phyloP scores from a whole-genome alignment of 2,797 vertebrate species.

The Rhyacichthys aspro region DNA sequence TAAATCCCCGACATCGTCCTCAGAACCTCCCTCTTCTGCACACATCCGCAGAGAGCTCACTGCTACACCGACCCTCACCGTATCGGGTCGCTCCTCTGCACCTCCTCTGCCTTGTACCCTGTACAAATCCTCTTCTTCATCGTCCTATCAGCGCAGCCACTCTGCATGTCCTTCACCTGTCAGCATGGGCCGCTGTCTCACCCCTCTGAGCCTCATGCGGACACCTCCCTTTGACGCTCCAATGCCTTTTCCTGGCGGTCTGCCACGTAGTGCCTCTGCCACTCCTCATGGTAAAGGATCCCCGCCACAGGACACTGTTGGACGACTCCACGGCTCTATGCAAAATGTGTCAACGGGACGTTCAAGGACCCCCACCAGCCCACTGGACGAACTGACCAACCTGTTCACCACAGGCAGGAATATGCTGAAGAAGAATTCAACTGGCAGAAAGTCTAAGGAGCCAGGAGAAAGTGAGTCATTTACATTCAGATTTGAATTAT shows the following conservation, averaged over 20 bases:
- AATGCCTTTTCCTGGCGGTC: constrained; percentile 76
- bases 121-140: constrained; percentile 89
- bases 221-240: constrained; percentile 91
- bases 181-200: constrained; percentile 96
- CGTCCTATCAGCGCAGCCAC: constrained; percentile 91
- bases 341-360: constrained; percentile 88
- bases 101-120: constrained; percentile 92
- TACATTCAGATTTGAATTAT: constrained; percentile 9
- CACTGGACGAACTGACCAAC: constrained; percentile 95
- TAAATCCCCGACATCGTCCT: constrained; percentile 90
- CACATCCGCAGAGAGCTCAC: constrained; percentile 88
- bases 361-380: constrained; percentile 95
- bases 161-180: constrained; percentile 96
- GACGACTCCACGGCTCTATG: constrained; percentile 87
- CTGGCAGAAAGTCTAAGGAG: constrained; percentile 94
- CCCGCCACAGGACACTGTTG: constrained; percentile 86
- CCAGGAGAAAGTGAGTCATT: constrained; percentile 89
- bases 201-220: constrained; percentile 96
- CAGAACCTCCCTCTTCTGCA: constrained; percentile 79
- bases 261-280: constrained; percentile 91
- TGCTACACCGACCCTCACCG: constrained; percentile 86
- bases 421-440: constrained; percentile 94
- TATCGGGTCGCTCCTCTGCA: constrained; percentile 90
- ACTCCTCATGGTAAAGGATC: constrained; percentile 91
- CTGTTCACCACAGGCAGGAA: constrained; percentile 98